phyloP scores from a whole-genome alignment of 2,113 vertebrate genomes.

The Circaetus gallicus region DNA sequence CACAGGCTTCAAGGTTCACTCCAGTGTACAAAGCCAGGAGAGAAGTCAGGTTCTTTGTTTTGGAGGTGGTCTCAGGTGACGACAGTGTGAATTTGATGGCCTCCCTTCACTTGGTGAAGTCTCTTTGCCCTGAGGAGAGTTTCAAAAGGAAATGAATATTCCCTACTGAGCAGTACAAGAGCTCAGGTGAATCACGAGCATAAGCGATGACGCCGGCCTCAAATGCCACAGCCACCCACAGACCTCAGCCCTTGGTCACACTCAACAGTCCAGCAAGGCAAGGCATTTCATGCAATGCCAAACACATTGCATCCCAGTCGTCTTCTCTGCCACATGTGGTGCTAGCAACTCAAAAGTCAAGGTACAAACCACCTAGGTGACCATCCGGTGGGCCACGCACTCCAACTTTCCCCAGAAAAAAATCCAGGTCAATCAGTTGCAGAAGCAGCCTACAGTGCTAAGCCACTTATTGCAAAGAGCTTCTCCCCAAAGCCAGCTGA shows the following conservation, averaged over 20 bases:
- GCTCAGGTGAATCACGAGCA: conserved; percentile 29
- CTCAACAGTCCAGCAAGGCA: neutral
- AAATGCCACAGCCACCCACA: conserved; percentile 44
- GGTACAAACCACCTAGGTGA: neutral
- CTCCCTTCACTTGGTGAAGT: conserved; percentile 60
- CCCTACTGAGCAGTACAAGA: neutral
- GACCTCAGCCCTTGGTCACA: conserved; percentile 5
- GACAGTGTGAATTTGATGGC: conserved; percentile 7
- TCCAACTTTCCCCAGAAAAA: neutral
- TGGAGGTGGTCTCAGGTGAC: neutral
- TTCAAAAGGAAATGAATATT: conserved; percentile 39
- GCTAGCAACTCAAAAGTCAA: neutral
- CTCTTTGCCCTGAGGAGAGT: conserved; percentile 62
- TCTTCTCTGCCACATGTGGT: neutral
- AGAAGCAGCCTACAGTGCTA: neutral
- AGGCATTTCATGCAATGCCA: neutral
- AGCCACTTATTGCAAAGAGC: neutral
- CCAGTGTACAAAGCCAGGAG: conserved; percentile 39
- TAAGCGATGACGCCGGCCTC: conserved; percentile 12
- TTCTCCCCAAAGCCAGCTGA: neutral
- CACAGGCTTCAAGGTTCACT: conserved; percentile 68
- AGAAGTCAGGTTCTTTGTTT: conserved; percentile 38
- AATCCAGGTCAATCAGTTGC: neutral
- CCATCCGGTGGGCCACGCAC: fast-evolving
- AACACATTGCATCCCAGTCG: neutral